Evolutionary conservation across 2,888 invertebrate genomes (phyloP).

Genomic region (Plagodis dolabraria): DNA sequence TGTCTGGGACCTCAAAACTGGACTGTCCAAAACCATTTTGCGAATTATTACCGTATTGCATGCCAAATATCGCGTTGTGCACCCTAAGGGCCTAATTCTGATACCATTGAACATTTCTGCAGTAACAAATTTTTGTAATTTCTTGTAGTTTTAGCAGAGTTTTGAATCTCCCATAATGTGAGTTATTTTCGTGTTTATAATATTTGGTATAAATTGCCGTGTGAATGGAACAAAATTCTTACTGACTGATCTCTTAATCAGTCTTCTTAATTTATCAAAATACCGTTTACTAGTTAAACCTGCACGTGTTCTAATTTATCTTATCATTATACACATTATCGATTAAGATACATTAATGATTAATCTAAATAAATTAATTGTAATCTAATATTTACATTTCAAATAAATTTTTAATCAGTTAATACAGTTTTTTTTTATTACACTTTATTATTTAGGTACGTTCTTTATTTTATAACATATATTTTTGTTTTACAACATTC

Average conservation of each 20-base stretch:
- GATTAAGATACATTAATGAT: too few relatives aligned
- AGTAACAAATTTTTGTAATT: constrained; percentile 4
- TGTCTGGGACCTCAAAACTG: constrained; percentile 40
- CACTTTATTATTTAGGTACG: too few relatives aligned
- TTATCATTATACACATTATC: background rate
- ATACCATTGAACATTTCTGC: constrained; percentile 30
- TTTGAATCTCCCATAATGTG: background rate
- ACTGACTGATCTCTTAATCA: constrained; percentile 8
- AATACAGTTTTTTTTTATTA: too few relatives aligned
- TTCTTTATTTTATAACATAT: too few relatives aligned
- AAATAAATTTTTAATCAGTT: too few relatives aligned
- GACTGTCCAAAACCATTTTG: constrained; percentile 37
- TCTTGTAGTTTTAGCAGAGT: background rate
- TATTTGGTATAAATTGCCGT: constrained; percentile 12
- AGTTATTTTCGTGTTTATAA: too few relatives aligned
- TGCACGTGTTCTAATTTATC: constrained; percentile 12
- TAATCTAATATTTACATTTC: too few relatives aligned
- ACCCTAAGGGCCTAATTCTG: constrained; percentile 35
- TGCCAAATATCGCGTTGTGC: constrained; percentile 45
- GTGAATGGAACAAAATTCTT: constrained; percentile 23
- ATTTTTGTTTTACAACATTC: too few relatives aligned
- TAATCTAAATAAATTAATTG: too few relatives aligned
- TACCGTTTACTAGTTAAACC: background rate
- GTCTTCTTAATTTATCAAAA: constrained; percentile 18
- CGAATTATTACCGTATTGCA: constrained; percentile 38